Evolutionary conservation across 2,888 invertebrate genomes (phyloP).

Genomic region (Dicranocentrus wangi): DNA sequence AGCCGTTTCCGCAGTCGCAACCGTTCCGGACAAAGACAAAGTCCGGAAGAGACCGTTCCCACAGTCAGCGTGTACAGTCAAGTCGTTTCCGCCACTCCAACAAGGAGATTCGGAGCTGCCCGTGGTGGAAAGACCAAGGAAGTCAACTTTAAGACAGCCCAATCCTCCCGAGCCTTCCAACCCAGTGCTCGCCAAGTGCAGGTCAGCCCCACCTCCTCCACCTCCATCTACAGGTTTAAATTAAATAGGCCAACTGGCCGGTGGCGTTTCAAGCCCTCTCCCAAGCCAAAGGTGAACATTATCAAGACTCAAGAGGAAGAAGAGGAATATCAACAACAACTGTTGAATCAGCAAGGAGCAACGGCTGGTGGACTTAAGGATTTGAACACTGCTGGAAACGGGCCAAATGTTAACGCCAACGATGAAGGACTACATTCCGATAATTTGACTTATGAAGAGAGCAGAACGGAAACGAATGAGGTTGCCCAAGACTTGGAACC

Average conservation of each 20-base stretch:
- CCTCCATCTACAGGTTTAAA: constrained; percentile 82
- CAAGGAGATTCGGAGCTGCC: constrained; percentile 67
- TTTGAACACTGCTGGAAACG: constrained; percentile 58
- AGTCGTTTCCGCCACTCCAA: constrained; percentile 70
- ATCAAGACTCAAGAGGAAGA: constrained; percentile 72
- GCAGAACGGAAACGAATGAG: constrained; percentile 71
- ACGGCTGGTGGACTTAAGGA: constrained; percentile 62
- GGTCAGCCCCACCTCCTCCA: constrained; percentile 65
- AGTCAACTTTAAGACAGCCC: constrained; percentile 58
- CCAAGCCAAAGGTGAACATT: constrained; percentile 84
- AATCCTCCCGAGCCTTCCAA: constrained; percentile 51
- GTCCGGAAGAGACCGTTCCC: constrained; percentile 63
- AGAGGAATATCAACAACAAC: constrained; percentile 50
- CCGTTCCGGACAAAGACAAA: constrained; percentile 54
- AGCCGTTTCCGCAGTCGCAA: constrained; percentile 67
- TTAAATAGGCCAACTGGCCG: constrained; percentile 87
- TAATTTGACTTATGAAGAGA: constrained; percentile 63
- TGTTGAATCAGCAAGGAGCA: constrained; percentile 7
- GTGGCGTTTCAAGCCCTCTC: constrained; percentile 93
- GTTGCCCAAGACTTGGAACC: constrained; percentile 68
- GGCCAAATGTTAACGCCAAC: constrained; percentile 25
- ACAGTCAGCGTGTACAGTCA: constrained; percentile 72
- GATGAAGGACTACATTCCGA: constrained; percentile 61
- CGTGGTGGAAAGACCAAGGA: constrained; percentile 54
- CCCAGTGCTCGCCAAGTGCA: constrained; percentile 61